Conservation (phyloP, 1,140 invertebrate genomes). For the Lerema accius region DNA sequence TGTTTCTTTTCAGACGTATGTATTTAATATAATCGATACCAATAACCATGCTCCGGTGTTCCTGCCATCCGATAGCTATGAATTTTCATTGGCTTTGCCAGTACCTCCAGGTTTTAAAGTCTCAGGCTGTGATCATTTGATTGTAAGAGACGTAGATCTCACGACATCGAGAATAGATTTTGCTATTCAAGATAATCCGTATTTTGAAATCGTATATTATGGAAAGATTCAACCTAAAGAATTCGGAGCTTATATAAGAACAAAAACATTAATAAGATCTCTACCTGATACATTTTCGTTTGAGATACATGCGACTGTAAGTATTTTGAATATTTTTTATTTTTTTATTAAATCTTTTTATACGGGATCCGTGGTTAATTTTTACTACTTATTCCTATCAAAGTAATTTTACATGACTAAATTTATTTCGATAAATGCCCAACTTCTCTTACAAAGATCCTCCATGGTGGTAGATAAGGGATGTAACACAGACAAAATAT, state of each 20-base stretch:
- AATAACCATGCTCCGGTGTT: slow-evolving; percentile 69
- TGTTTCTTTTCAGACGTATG: slow-evolving; percentile 53
- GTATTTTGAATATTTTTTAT: slow-evolving; percentile 25
- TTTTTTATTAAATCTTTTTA: too few species aligned
- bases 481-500: too few species aligned
- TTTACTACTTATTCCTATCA: too few species aligned
- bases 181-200: slow-evolving; percentile 53
- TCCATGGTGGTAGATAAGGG: too few species aligned
- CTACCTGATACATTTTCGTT: slow-evolving; percentile 54
- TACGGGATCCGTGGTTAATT: too few species aligned
- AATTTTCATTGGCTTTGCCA: slow-evolving; percentile 57
- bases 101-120: slow-evolving; percentile 60
- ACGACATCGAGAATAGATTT: slow-evolving; percentile 66
- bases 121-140: slow-evolving; percentile 56
- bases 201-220: slow-evolving; percentile 63
- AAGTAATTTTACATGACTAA: too few species aligned
- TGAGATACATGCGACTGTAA: slow-evolving; percentile 69
- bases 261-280: slow-evolving; percentile 61
- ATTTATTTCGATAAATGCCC: too few species aligned
- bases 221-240: slow-evolving; percentile 51
- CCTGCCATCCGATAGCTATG: slow-evolving; percentile 44
- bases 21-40: slow-evolving; percentile 57
- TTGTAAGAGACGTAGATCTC: slow-evolving; percentile 66
- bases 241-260: slow-evolving; percentile 58
- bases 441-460: too few species aligned